phyloP scores from a whole-genome alignment of 1,140 invertebrate species.

The Ostrea denselamellosa region DNA sequence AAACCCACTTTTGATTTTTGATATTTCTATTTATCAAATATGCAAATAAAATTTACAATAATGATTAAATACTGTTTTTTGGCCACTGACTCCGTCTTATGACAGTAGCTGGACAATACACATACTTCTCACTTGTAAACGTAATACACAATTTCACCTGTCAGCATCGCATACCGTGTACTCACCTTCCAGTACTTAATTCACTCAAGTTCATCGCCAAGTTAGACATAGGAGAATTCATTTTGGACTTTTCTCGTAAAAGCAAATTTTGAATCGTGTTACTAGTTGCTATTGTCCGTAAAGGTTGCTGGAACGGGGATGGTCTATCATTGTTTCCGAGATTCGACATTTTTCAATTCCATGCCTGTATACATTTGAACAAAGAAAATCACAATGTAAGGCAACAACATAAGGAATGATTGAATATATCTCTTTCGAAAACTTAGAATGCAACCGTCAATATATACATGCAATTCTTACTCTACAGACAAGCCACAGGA shows the following conservation, averaged over 20 bases:
- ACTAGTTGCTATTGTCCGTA: constrained; percentile 56
- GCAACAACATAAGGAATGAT: not conserved
- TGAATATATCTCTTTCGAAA: not conserved
- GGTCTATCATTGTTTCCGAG: constrained; percentile 45
- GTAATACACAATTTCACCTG: not conserved
- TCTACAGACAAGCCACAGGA: not conserved
- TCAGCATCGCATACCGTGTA: not conserved
- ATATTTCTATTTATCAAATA: no score
- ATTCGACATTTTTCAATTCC: constrained; percentile 38
- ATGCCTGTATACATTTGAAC: constrained; percentile 42
- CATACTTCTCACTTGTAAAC: not conserved
- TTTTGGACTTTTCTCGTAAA: constrained; percentile 37
- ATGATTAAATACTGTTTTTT: no score
- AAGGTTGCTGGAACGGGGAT: constrained; percentile 45
- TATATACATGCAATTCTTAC: constrained; percentile 37
- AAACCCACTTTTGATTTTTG: no score
- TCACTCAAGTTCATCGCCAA: constrained; percentile 67
- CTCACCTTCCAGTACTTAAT: constrained; percentile 67
- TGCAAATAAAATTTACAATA: no score
- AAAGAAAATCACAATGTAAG: constrained; percentile 39
- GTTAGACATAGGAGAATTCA: constrained; percentile 68
- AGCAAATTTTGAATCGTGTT: constrained; percentile 49
- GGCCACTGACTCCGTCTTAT: no score
- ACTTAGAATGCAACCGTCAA: constrained; percentile 10
- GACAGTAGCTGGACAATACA: not conserved